Percentiles rank a stretch among this genome's conserved stretches.
These are phyloP conservation scores for Pantelozetes paolii DNA, from an alignment of 2,888 invertebrate species.

Conservation along the genomic window DNA sequence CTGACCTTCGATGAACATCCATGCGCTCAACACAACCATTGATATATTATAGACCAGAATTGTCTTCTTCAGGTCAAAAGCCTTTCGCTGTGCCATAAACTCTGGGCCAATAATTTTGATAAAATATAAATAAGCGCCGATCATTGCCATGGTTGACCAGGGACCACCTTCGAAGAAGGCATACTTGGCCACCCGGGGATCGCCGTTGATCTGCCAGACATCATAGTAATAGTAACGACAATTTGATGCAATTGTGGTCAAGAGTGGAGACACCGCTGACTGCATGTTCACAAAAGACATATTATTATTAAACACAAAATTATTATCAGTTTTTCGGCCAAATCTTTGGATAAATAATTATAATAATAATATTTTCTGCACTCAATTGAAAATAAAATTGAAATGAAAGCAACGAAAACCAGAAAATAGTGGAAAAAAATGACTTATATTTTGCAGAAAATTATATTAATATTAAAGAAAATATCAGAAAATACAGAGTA, in stretches of 20 bases:
- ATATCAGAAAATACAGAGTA: too few relatives aligned
- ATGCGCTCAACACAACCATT: slow-evolving; percentile 46
- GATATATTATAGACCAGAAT: slow-evolving; percentile 47
- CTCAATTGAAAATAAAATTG: too few relatives aligned
- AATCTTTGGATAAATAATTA: too few relatives aligned
- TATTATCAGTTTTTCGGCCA: too few relatives aligned
- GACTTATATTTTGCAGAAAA: too few relatives aligned
- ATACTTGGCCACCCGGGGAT: slow-evolving; percentile 32
- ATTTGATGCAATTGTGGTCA: background rate
- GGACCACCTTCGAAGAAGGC: slow-evolving; percentile 44
- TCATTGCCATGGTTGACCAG: slow-evolving; percentile 46
- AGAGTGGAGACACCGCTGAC: slow-evolving; percentile 17
- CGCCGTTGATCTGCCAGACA: slow-evolving; percentile 40
- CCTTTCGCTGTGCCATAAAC: slow-evolving; percentile 27
- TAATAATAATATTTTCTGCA: too few relatives aligned
- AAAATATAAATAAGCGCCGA: slow-evolving; percentile 47
- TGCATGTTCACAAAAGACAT: slow-evolving; percentile 36
- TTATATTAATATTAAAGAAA: too few relatives aligned
- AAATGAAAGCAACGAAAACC: too few relatives aligned
- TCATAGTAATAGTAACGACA: slow-evolving; percentile 34
- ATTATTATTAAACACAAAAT: background rate
- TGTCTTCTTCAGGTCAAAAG: slow-evolving; percentile 46
- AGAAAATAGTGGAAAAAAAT: too few relatives aligned
- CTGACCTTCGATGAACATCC: slow-evolving; percentile 37
- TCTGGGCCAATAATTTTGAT: slow-evolving; percentile 46